Conservation (phyloP, 2,888 invertebrate species). For the Scaptomyza caliginosa region DNA sequence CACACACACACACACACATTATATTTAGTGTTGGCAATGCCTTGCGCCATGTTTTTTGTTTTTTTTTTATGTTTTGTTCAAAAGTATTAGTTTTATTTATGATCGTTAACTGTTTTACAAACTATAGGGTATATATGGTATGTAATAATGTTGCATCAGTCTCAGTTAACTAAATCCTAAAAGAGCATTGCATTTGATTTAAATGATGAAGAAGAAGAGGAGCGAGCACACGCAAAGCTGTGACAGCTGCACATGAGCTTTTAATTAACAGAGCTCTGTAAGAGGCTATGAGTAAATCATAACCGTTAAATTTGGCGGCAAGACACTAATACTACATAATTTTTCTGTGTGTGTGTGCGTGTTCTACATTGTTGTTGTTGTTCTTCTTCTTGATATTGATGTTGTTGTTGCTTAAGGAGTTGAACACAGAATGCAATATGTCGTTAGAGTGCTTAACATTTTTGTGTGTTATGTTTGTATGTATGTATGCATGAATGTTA, state of each 20-base stretch:
- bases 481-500: not conserved
- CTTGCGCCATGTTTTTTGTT: not conserved
- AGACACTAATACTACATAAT: slow-evolving; percentile 24
- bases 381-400: slow-evolving; percentile 4
- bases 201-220: not conserved
- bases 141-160: slow-evolving; percentile 30
- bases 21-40: not conserved
- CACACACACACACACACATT: not conserved
- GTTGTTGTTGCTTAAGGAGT: slow-evolving; percentile 9
- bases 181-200: not conserved
- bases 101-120: slow-evolving; percentile 14
- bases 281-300: slow-evolving; percentile 11
- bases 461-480: not conserved
- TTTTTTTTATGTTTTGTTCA: too few relatives aligned
- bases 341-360: slow-evolving; percentile 16
- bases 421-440: slow-evolving; percentile 2
- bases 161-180: slow-evolving; percentile 32
- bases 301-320: slow-evolving; percentile 39
- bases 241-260: not conserved
- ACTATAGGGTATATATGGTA: slow-evolving; percentile 3
- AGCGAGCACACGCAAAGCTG: not conserved
- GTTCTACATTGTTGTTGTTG: slow-evolving; percentile 12
- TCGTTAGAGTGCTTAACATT: not conserved
- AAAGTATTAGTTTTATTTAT: slow-evolving; percentile 4
- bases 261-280: slow-evolving; percentile 15